These are phyloP conservation scores for Euborellia annulipes DNA, from an alignment of 1,140 invertebrate genomes.

Conservation along the genomic window DNA sequence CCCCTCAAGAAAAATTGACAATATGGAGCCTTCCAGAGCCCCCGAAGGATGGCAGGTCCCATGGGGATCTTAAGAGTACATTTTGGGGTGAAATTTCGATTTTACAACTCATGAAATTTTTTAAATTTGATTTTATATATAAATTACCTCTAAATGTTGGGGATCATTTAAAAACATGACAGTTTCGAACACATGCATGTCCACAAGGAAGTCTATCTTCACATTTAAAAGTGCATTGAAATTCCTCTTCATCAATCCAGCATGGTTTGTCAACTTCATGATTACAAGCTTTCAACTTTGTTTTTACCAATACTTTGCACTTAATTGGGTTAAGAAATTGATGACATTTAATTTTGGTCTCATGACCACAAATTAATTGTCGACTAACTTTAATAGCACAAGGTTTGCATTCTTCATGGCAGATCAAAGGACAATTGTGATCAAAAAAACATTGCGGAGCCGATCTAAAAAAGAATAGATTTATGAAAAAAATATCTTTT, in stretches of 20 bases:
- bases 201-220: constrained; percentile 30
- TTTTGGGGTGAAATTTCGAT: too few relatives aligned
- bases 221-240: constrained; percentile 27
- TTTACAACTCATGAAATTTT: too few relatives aligned
- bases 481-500: constrained; percentile 15
- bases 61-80: too few relatives aligned
- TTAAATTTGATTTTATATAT: too few relatives aligned
- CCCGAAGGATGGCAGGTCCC: too few relatives aligned
- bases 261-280: constrained; percentile 31
- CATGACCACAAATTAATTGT: constrained; percentile 31
- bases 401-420: constrained; percentile 9
- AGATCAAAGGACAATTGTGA: constrained; percentile 8
- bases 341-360: constrained; percentile 17
- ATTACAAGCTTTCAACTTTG: constrained; percentile 28
- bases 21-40: too few relatives aligned
- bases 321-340: constrained; percentile 22
- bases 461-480: background rate
- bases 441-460: constrained; percentile 1
- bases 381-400: constrained; percentile 8
- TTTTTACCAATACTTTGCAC: constrained; percentile 23
- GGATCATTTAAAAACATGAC: constrained; percentile 35
- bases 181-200: constrained; percentile 28
- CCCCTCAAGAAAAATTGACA: too few relatives aligned
- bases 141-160: constrained; percentile 26
- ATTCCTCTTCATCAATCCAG: constrained; percentile 19